phyloP scores from a whole-genome alignment of 2,888 invertebrate species.

The Andrena praecox region DNA sequence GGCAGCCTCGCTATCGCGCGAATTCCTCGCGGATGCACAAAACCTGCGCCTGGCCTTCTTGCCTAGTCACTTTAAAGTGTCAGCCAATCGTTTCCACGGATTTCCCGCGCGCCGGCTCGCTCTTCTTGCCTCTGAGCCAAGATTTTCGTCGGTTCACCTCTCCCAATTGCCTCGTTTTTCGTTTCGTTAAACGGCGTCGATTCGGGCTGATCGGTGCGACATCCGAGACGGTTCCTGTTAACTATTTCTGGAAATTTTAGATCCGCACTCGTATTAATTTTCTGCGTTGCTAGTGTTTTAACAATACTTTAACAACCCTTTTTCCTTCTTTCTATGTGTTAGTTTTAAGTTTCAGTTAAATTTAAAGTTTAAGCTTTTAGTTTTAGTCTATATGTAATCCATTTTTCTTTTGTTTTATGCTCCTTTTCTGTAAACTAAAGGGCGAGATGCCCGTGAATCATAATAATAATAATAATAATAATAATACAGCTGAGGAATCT shows the following conservation, averaged over 20 bases:
- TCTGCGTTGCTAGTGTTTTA: not conserved
- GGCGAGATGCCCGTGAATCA: no score
- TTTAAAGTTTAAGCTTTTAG: no score
- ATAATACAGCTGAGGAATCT: not conserved
- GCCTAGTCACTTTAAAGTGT: constrained; percentile 48
- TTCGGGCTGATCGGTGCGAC: not conserved
- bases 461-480: no score
- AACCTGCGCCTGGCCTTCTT: constrained; percentile 59
- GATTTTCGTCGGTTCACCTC: constrained; percentile 9
- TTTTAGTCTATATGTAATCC: no score
- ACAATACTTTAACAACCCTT: no score
- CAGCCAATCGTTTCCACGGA: constrained; percentile 39
- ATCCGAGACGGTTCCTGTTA: not conserved
- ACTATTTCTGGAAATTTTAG: not conserved
- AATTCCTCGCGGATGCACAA: constrained; percentile 64
- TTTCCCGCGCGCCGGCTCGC: constrained; percentile 10
- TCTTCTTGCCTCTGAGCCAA: not conserved
- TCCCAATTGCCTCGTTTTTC: not conserved
- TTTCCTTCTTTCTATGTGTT: no score
- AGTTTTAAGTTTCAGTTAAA: no score
- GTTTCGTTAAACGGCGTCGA: not conserved
- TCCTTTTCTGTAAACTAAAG: no score
- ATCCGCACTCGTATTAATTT: not conserved
- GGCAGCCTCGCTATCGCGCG: constrained; percentile 46
- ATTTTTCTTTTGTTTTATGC: no score